Evolutionary conservation across 2,797 vertebrate genomes (phyloP).

Genomic region (Tokudaia tokunoshimensis): DNA sequence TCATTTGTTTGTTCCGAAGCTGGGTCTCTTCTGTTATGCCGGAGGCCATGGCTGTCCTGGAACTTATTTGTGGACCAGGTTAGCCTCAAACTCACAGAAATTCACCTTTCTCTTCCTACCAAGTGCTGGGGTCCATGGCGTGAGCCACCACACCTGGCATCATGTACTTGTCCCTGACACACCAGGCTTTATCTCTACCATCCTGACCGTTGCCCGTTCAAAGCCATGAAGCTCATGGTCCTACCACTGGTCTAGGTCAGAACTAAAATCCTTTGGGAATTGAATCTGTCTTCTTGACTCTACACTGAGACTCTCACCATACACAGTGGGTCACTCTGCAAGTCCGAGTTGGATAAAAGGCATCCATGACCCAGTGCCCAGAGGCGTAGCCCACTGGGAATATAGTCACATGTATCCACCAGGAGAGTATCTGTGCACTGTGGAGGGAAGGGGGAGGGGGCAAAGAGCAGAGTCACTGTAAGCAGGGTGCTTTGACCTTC

Average conservation of each 20-base stretch:
- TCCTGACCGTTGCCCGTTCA: too few species aligned
- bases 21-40: background rate
- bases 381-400: background rate
- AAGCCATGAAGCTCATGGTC: rapidly evolving
- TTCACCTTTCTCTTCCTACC: background rate
- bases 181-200: rapidly evolving
- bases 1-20: background rate
- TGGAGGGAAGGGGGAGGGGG: background rate
- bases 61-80: background rate
- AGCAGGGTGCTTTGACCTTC: background rate
- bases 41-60: background rate
- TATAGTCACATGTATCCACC: rapidly evolving
- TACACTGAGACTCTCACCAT: rapidly evolving
- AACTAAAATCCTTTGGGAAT: rapidly evolving
- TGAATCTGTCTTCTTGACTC: rapidly evolving
- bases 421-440: background rate
- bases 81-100: background rate
- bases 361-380: background rate
- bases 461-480: rapidly evolving
- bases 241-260: background rate
- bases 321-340: too few species aligned
- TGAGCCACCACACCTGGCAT: background rate
- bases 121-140: background rate
- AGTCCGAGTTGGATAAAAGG: background rate
- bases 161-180: too few species aligned